A percentile compares a stretch with the other conserved stretches of the same genome.
These are phyloP conservation scores for Argyresthia albistria DNA, from an alignment of 2,888 invertebrate genomes.

Conservation along the genomic window DNA sequence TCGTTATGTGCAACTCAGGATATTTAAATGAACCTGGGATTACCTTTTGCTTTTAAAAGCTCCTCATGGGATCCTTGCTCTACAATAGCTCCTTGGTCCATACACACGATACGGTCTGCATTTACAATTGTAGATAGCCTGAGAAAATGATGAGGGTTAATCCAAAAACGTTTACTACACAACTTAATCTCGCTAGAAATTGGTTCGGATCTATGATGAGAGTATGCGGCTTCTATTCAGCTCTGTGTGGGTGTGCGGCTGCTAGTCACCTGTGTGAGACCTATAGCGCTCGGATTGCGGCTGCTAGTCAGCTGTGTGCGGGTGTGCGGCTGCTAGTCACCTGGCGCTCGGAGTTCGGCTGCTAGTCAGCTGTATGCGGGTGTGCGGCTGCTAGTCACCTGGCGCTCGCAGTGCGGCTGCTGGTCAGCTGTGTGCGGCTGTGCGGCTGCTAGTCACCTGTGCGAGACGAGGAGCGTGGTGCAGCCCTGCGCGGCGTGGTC, in stretches of 20 bases:
- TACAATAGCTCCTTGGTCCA: constrained; percentile 79
- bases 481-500: constrained; percentile 80
- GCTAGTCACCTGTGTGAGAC: constrained; percentile 73
- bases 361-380: too few species aligned
- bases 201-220: background rate
- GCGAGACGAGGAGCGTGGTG: constrained; percentile 80
- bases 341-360: too few species aligned
- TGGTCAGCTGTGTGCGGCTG: background rate
- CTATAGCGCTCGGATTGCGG: constrained; percentile 85
- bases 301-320: constrained; percentile 27
- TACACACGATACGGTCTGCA: constrained; percentile 79
- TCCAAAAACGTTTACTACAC: background rate
- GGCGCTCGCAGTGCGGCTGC: background rate
- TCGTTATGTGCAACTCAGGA: background rate
- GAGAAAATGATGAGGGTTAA: constrained; percentile 8
- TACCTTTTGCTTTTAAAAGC: constrained; percentile 76
- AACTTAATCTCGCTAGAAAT: background rate
- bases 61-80: constrained; percentile 84
- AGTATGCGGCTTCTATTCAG: constrained; percentile 24
- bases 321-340: too few species aligned
- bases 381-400: too few species aligned
- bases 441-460: constrained; percentile 42
- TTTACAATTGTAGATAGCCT: constrained; percentile 80
- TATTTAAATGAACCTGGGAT: background rate
- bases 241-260: constrained; percentile 30